Evolutionary conservation across 1,140 invertebrate genomes (phyloP), one percentile per base, ranked within the genome.

Genomic region (Mylabris phalerata): DNA sequence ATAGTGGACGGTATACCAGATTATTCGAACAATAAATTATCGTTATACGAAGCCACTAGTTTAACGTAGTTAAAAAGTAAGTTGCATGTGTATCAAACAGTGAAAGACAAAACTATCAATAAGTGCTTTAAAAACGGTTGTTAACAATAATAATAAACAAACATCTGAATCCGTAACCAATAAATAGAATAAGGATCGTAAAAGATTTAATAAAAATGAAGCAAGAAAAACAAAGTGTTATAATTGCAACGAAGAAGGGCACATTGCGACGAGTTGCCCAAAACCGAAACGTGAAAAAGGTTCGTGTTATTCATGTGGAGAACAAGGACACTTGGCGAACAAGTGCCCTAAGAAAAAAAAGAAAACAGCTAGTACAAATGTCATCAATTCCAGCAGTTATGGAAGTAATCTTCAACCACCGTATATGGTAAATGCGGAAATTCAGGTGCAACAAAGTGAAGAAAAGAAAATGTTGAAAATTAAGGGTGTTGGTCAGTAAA

Each of bases 251-350:
- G 19, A 38, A 13, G 38, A 13, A 10, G 52, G 47, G 7, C 59
- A 60, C 38, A 3, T 38, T 3, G 24, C 47, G 6, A 6, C 32
- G n/a, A 24, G 32, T 1, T 60, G 52, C 45, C 32, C 25, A 27
- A 48, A 60, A 46, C 46, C 59, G 11, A 55, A 48, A 44, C 52
- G 59, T 39, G 51, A 49, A 27, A 48, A n/a, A 7, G 52, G 52
- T 4, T 60, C 52, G 10, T 60, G 59, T 38, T 56, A 46, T 42
- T 0, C 9, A 13, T 60, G 59, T 42, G 59, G 41, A n/a, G 9
- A 9, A n/a, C 9, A 42, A 9, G 41, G 11, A 9, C n/a, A 42
- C 9, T 0, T 9, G 3, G 9, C n/a, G 3, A 9, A 2, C n/a
- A 9, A 42, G 9, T 42, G 41, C 9, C 5, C 5, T 11, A 9